Base-by-base conservation (phyloP, 2,113 vertebrate genomes). In the Pelodiscus sinensis region DNA sequence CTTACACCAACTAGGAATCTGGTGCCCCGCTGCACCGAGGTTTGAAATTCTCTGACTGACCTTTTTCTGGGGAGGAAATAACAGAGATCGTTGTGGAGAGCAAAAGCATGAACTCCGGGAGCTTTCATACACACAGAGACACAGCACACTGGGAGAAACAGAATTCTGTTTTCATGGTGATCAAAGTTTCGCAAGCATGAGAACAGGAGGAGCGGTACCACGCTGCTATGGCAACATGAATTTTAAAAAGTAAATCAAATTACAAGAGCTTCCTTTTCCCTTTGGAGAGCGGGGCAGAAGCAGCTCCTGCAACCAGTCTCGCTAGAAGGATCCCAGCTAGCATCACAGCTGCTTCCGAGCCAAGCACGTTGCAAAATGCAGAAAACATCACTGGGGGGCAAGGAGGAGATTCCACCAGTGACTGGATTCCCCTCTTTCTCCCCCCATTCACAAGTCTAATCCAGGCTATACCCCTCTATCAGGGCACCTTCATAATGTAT, bases 151-250 rank as follows among this genome's bases (percentile, higher is more conserved):
- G 85, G 92, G 97, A 97, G 97, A 93, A 96, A 96, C 94, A 87
- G 90, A 96, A 92, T 94, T 93, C 96, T 94, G 92, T 96, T 95
- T 96, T 97, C 94, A 92, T 81, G 9, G 58, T 96, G 97, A 98
- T 98, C 97, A 98, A 98, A 98, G 97, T 97, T 94, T 84, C 55
- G 90, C 90, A 87, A 77, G 96, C 87, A 87, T 79, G 81, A 96
- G 94, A 95, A 93, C 96, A 92, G n/a, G 19, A 91, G 94, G 97
- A 94, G 92, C 86, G 89, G 91, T 80, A 91, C 94, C 95, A 96
- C n/a, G 93, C 97, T 98, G 96, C 97, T 96, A 97, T 97, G 96
- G 97, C 96, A 97, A 97, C 96, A 0, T 86, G 97, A 97, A 98
- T 98, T 97, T 97, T 96, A 97, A 97, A 93, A 92, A 96, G 83